phyloP scores from a whole-genome alignment of 2,888 invertebrate species.

The Pantelozetes paolii region DNA sequence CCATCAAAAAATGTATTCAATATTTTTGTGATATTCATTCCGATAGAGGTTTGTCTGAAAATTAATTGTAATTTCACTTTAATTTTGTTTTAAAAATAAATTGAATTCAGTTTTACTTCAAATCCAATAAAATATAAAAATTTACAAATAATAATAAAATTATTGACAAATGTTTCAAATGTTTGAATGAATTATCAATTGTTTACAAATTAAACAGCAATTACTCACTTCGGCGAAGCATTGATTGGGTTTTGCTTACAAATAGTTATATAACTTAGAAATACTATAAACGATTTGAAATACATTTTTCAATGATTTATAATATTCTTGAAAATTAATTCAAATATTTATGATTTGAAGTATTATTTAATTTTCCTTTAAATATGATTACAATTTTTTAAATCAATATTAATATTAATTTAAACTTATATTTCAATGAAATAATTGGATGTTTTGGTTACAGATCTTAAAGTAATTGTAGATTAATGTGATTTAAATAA shows the following conservation, averaged over 20 bases:
- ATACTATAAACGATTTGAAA: not conserved
- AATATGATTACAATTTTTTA: too few relatives aligned
- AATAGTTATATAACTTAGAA: not conserved
- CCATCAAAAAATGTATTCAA: conserved; percentile 41
- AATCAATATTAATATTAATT: too few relatives aligned
- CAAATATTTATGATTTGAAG: not conserved
- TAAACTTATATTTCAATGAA: too few relatives aligned
- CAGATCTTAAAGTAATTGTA: too few relatives aligned
- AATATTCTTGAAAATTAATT: not conserved
- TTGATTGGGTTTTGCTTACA: not conserved
- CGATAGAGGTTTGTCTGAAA: conserved; percentile 36
- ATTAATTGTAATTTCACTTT: not conserved
- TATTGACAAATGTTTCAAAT: not conserved
- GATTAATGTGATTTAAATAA: too few relatives aligned
- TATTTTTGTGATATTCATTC: conserved; percentile 42
- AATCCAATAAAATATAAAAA: not conserved
- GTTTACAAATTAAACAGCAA: not conserved
- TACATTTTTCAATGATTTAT: not conserved
- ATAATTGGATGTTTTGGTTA: too few relatives aligned
- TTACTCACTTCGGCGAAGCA: not conserved
- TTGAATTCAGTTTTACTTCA: not conserved
- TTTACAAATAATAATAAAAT: not conserved
- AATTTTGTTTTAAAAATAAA: not conserved
- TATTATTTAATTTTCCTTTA: not conserved
- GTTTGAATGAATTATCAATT: not conserved